Evolutionary conservation across 1,140 invertebrate species (phyloP), one percentile per base, ranked within the genome.

Genomic region (Solen grandis): DNA sequence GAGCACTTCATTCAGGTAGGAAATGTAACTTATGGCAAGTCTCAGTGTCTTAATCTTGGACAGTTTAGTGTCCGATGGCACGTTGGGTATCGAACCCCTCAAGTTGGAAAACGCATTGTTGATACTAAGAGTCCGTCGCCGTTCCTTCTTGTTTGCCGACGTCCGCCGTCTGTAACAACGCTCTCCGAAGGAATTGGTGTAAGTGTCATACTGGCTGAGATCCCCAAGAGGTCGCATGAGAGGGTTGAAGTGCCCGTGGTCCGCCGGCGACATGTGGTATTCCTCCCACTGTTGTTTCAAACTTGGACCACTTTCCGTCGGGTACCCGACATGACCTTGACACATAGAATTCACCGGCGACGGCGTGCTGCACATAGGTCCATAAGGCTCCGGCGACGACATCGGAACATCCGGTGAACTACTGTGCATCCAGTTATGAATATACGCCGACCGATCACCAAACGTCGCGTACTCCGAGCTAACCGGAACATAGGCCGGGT

Each of bases 91-190:
- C 89, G 97, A 96, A 75, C 97, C 97, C 0, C 97, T 92, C 0
- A 99, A 93, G 87, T 97, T 96, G 0, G 96, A 95, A 89, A 99
- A 99, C 0, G 97, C 97, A 76, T 96, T 97, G 92, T 99, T 99
- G 84, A 99, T 98, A 81, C 96, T 97, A 91, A 97, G 95, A 0
- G 97, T 99, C 62, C 94, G 89, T 85, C 97, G 93, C 35, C 97
- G 92, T 90, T 99, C 97, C 90, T 99, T 99, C 92, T 97, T 97
- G 91, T 99, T 99, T 29, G 97, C 87, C 0, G 87, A 88, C 2
- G 87, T 85, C 31, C 89, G 52, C 25, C 87, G 73, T 70, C 88
- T 87, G 29, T 87, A 79, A 72, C 82, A 84, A 0, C 87, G 75
- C 2, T 87, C 81, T 0, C 83, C 85, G 14, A 83, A 83, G 31